A percentile compares a stretch with the other conserved stretches of the same genome.
Conservation (phyloP, 1,140 invertebrate species). For the Drosophila pallidifrons region DNA sequence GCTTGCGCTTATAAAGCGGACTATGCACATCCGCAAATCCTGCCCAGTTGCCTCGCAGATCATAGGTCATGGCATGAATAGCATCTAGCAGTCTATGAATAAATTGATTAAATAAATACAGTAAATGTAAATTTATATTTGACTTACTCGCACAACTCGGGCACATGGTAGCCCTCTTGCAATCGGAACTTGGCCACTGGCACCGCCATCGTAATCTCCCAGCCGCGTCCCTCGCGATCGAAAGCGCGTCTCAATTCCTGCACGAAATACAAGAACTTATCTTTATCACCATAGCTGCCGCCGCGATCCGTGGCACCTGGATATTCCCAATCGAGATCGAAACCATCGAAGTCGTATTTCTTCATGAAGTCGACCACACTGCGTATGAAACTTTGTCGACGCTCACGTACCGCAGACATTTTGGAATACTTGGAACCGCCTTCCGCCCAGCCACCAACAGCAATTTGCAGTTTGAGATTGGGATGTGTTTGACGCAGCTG, state of each 20-base stretch:
- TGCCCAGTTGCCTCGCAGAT: constrained; percentile 96
- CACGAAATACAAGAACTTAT: constrained; percentile 93
- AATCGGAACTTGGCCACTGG: constrained; percentile 93
- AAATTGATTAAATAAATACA: not conserved
- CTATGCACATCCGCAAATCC: constrained; percentile 95
- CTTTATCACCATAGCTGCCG: constrained; percentile 93
- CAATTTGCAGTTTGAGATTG: constrained; percentile 90
- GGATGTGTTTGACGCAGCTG: constrained; percentile 90
- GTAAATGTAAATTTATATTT: not conserved
- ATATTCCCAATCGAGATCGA: constrained; percentile 94
- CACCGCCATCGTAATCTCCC: constrained; percentile 95
- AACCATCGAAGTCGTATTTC: constrained; percentile 92
- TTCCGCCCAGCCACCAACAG: constrained; percentile 95
- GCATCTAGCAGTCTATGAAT: constrained; percentile 89
- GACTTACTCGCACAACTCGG: constrained; percentile 93
- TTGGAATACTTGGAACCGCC: constrained; percentile 94
- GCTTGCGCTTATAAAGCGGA: constrained; percentile 92
- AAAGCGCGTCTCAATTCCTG: constrained; percentile 93
- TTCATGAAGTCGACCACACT: constrained; percentile 92
- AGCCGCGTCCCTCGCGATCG: constrained; percentile 89
- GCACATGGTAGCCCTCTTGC: constrained; percentile 95
- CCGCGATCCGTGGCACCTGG: constrained; percentile 93
- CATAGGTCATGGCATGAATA: constrained; percentile 96
- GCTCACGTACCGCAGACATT: constrained; percentile 89
- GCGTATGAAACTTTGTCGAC: constrained; percentile 90